Percentiles rank a stretch among this genome's conserved stretches.
Evolutionary conservation across 2,888 invertebrate species (phyloP).

Genomic region (Eupithecia centaureata): DNA sequence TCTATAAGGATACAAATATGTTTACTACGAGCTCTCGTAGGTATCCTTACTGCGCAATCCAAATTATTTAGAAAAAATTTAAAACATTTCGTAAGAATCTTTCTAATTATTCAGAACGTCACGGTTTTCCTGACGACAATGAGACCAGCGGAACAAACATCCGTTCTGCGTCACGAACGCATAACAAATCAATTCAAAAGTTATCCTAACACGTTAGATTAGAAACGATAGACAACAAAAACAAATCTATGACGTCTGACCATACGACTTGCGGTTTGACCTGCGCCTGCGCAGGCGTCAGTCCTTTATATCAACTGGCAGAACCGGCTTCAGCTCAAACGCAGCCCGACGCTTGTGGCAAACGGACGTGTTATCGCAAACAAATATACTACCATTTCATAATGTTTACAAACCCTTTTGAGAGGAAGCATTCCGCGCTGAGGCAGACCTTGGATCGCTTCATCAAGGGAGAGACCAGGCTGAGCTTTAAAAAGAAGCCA

Average conservation of each 20-base stretch:
- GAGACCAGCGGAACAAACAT: constrained; percentile 13
- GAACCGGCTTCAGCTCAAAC: constrained; percentile 53
- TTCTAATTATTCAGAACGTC: constrained; percentile 11
- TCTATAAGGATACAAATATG: neutral
- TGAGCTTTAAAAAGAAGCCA: constrained; percentile 71
- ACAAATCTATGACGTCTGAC: constrained; percentile 52
- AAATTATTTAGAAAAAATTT: neutral
- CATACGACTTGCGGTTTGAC: constrained; percentile 55
- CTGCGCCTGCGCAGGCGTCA: constrained; percentile 52
- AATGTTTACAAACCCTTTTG: constrained; percentile 89
- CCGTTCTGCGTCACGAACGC: constrained; percentile 17
- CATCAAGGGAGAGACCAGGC: constrained; percentile 75
- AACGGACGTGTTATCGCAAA: constrained; percentile 53
- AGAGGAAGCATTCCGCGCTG: constrained; percentile 87
- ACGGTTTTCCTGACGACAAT: neutral
- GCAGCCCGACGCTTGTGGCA: constrained; percentile 46
- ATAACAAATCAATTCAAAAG: constrained; percentile 13
- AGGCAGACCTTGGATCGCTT: constrained; percentile 86
- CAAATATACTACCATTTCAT: constrained; percentile 46
- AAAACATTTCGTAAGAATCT: neutral
- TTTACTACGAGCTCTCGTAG: neutral
- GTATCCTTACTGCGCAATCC: neutral
- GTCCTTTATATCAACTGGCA: constrained; percentile 59
- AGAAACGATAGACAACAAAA: constrained; percentile 50
- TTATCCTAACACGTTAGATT: constrained; percentile 30